Base-by-base conservation (phyloP, 2,888 invertebrate species). In the Eucriotettix oculatus region DNA sequence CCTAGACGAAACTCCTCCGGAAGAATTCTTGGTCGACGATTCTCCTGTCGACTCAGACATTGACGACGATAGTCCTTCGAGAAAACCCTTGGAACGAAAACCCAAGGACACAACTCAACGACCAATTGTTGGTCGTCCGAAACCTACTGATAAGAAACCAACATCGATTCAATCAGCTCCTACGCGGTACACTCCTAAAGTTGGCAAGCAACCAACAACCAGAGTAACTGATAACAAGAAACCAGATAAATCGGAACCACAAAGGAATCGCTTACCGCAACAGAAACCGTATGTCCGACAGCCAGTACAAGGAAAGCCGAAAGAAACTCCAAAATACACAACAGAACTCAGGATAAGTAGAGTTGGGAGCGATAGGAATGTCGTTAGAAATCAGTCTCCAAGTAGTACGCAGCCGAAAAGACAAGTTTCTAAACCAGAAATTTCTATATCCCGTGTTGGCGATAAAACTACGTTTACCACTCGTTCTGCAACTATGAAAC, bases 1-100 rank as follows among this genome's bases (percentile, higher is more conserved):
- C 29, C 53, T 53, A 55, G 65, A 68, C 58, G 68, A 68, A 53
- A 58, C 65, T 14, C 68, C 68, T 11, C 69, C 69, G 7, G 67
- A 67, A 41, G 78, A 79, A 69, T 78, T 79, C 66, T 73, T 74
- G 63, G 79, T 78, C 66, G 78, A 78, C 58, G 78, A 62, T 52
- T 58, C 58, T 16, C 60, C 60, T 17, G 44, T 52, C 14, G 57
- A 57, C 29, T 17, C 41, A 43, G 42, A 55, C 9, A 9, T 40
- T 1, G 10, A 40, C 7, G 55, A 55, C 5, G 29, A 29, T 29
- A 29, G 7, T 5, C 48, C 48, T 48, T 48, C 48, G 3, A 48
- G n/a, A 48, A 12, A 29, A 43, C 58, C 11, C 58, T 41, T 42
- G 42, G 58, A 40, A 56, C 16, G 43, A 10, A 17, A 40, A 14